A percentile compares a stretch with the other conserved stretches of the same genome.
These are phyloP conservation scores for Muscicapa striata DNA, from an alignment of 2,797 vertebrate genomes.

Conservation along the genomic window DNA sequence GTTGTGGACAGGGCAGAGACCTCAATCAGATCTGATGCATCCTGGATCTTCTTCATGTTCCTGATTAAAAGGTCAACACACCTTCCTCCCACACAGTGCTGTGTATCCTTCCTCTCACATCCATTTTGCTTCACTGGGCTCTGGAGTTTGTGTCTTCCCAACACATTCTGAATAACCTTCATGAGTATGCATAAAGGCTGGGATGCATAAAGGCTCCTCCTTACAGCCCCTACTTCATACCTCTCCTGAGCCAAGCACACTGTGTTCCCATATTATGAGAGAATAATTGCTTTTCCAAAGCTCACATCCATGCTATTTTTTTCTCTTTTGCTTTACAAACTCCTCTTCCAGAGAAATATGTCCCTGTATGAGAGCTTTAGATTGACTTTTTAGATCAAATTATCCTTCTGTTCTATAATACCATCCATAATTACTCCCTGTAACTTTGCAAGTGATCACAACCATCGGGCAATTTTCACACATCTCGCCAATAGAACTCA, in stretches of 20 bases:
- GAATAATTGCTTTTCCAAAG: conserved; percentile 70
- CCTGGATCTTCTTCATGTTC: background rate
- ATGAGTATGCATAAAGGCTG: background rate
- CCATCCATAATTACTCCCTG: conserved; percentile 65
- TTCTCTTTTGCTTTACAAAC: conserved; percentile 66
- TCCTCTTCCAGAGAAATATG: conserved; percentile 51
- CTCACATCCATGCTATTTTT: conserved; percentile 51
- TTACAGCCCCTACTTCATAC: conserved; percentile 31
- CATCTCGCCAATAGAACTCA: conserved; percentile 63
- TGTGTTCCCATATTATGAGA: conserved; percentile 54
- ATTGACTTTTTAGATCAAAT: conserved; percentile 74
- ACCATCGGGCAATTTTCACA: conserved; percentile 74
- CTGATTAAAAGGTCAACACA: background rate
- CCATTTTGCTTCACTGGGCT: background rate
- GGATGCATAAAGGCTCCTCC: conserved; percentile 9
- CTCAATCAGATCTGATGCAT: background rate
- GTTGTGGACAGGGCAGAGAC: background rate
- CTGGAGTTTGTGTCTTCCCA: background rate
- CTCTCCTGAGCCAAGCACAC: conserved; percentile 43
- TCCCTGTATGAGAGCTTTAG: conserved; percentile 58
- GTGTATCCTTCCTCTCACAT: background rate
- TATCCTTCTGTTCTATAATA: conserved; percentile 70
- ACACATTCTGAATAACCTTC: conserved; percentile 28
- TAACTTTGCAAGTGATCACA: conserved; percentile 69
- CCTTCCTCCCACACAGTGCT: background rate